phyloP scores from a whole-genome alignment of 2,797 vertebrate species.

The Remorina albescens region DNA sequence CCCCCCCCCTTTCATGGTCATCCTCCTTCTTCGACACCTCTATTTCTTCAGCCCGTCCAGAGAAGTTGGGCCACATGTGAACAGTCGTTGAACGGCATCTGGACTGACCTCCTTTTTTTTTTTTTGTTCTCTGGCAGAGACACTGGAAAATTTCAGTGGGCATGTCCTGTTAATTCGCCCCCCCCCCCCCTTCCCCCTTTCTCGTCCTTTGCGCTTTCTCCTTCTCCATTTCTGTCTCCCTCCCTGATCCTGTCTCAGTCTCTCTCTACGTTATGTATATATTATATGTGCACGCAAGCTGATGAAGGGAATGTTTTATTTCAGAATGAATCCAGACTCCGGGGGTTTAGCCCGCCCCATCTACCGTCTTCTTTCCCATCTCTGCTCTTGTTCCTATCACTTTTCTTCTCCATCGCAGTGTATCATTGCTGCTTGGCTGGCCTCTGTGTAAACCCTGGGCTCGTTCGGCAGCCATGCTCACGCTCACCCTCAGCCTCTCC shows the following conservation, averaged over 20 bases:
- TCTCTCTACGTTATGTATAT: slow-evolving; percentile 22
- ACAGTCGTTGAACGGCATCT: slow-evolving; percentile 69
- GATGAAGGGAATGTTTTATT: slow-evolving; percentile 2
- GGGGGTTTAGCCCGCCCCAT: slow-evolving; percentile 11
- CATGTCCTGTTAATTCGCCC: slow-evolving; percentile 75
- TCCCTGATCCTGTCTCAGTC: slow-evolving; percentile 39
- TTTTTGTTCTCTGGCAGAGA: slow-evolving; percentile 74
- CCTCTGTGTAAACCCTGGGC: slow-evolving; percentile 89
- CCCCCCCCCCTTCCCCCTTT: too few species aligned
- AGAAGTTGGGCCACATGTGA: slow-evolving; percentile 70
- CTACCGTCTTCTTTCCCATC: slow-evolving; percentile 27
- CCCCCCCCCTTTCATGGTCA: background rate
- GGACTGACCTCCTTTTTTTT: slow-evolving; percentile 61
- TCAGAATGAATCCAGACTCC: slow-evolving; percentile 19
- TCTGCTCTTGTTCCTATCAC: slow-evolving; percentile 34
- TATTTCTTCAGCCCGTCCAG: slow-evolving; percentile 24
- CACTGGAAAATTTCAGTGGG: slow-evolving; percentile 76
- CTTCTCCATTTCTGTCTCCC: slow-evolving; percentile 48
- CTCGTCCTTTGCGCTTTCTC: slow-evolving; percentile 39
- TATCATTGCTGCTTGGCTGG: slow-evolving; percentile 90
- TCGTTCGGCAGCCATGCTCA: slow-evolving; percentile 75
- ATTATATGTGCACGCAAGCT: background rate
- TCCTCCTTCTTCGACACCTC: slow-evolving; percentile 18
- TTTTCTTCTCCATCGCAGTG: slow-evolving; percentile 73
- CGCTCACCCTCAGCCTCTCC: slow-evolving; percentile 81